These are phyloP conservation scores for Spongilla lacustris DNA, from an alignment of 37 sponge, comb jelly and placozoan species.

Conservation along the genomic window DNA sequence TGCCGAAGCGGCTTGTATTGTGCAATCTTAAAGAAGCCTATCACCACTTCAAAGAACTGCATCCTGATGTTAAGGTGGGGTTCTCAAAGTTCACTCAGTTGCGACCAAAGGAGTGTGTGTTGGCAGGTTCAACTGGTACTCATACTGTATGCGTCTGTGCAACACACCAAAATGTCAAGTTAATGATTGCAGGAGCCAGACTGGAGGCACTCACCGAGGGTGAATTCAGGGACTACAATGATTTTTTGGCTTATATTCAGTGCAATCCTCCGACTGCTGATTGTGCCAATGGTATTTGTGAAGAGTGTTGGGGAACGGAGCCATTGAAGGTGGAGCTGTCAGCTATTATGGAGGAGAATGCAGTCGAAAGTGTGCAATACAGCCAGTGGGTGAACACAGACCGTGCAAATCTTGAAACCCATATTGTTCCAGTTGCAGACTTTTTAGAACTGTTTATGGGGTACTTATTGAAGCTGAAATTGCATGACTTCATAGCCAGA, in stretches of 20 bases:
- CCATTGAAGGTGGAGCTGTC: slow-evolving; percentile 14
- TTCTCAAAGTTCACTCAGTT: slow-evolving; percentile 56
- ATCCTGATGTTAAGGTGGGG: slow-evolving; percentile 32
- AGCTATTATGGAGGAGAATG: slow-evolving; percentile 22
- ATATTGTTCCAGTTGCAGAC: slow-evolving; percentile 11
- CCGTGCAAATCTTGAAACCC: slow-evolving; percentile 19
- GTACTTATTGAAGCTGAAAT: slow-evolving; percentile 16
- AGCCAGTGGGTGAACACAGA: slow-evolving; percentile 43
- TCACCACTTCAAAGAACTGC: slow-evolving; percentile 23
- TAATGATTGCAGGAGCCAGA: slow-evolving; percentile 22
- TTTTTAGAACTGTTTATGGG: slow-evolving; percentile 25
- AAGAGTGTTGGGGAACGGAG: slow-evolving; percentile 18
- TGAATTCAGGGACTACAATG: slow-evolving; percentile 2
- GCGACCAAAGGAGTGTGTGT: slow-evolving; percentile 35
- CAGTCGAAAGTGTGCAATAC: slow-evolving; percentile 20
- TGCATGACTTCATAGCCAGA: slow-evolving; percentile 36
- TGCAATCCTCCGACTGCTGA: slow-evolving; percentile 41
- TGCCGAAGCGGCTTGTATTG: slow-evolving; percentile 47
- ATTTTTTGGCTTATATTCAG: slow-evolving; percentile 31
- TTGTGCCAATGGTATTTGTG: slow-evolving; percentile 16
- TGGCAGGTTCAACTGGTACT: slow-evolving; percentile 65
- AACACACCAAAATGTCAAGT: slow-evolving; percentile 52
- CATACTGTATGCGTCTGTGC: slow-evolving; percentile 70
- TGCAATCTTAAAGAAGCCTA: slow-evolving; percentile 53
- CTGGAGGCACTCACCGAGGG: slow-evolving; percentile 1